These are phyloP conservation scores for Itoplectis maculator DNA, from an alignment of 2,888 invertebrate species.

Conservation along the genomic window DNA sequence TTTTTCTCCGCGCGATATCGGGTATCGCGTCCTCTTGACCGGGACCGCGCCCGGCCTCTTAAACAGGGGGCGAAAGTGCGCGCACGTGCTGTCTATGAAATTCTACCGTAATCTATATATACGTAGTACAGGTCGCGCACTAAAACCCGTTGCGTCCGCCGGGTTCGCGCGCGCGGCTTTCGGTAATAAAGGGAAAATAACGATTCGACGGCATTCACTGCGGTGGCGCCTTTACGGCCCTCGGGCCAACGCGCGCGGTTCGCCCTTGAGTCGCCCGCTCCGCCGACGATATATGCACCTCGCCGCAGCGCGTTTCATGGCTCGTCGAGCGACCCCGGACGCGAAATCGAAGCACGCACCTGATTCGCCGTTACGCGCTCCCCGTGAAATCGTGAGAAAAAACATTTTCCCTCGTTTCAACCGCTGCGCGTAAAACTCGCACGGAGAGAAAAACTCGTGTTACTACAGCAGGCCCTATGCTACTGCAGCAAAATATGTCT, in stretches of 20 bases:
- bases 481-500: too few species aligned
- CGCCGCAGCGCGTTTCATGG: conserved; percentile 10
- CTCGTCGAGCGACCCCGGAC: not conserved
- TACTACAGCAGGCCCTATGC: too few species aligned
- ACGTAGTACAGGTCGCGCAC: not conserved
- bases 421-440: not conserved
- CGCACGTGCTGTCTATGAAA: not conserved
- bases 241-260: conserved; percentile 30
- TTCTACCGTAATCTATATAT: not conserved
- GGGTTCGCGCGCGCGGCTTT: conserved; percentile 30
- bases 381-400: not conserved
- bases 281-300: not conserved
- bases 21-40: too few species aligned
- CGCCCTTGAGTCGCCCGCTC: conserved; percentile 23
- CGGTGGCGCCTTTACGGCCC: conserved; percentile 29
- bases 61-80: not conserved
- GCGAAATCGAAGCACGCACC: conserved; percentile 54
- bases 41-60: too few species aligned
- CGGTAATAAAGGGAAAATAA: conserved; percentile 59
- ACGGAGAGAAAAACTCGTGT: too few species aligned
- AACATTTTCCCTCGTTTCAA: conserved; percentile 2
- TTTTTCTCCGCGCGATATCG: too few species aligned
- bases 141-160: not conserved
- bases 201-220: conserved; percentile 34
- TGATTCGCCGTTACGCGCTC: conserved; percentile 13